Percentiles rank a stretch among this genome's conserved stretches.
phyloP scores from a whole-genome alignment of 2,113 vertebrate genomes.

The Tricholaema leucomelas region DNA sequence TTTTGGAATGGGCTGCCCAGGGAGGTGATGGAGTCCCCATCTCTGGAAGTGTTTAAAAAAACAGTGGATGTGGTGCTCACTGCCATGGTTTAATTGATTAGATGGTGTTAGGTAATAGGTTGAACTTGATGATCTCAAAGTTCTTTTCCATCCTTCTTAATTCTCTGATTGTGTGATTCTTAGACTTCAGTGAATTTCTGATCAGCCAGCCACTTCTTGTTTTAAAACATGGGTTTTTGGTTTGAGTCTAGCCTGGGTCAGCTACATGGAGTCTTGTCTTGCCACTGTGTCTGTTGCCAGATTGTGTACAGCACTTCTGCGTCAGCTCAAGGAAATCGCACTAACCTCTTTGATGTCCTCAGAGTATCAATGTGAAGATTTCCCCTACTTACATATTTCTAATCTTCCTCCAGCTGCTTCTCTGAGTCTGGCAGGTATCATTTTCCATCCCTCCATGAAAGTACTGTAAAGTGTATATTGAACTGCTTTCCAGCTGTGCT shows the following conservation, averaged over 20 bases:
- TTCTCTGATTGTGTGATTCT: no score
- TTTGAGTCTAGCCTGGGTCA: background rate
- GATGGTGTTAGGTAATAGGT: no score
- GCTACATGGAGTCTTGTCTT: background rate
- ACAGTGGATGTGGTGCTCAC: no score
- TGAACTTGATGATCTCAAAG: no score
- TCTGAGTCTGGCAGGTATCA: slow-evolving; percentile 11
- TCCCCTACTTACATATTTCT: background rate
- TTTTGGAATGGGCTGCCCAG: no score
- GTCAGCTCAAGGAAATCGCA: background rate
- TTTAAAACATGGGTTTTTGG: background rate
- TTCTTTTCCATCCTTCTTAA: no score
- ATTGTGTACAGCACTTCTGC: background rate
- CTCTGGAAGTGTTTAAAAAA: no score
- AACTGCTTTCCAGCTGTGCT: slow-evolving; percentile 40
- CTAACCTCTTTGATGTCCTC: background rate
- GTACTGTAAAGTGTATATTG: background rate
- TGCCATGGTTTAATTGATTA: no score
- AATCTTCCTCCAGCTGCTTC: background rate
- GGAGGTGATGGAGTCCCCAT: no score
- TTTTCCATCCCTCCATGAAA: slow-evolving; percentile 23
- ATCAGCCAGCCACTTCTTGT: background rate
- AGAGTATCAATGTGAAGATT: background rate
- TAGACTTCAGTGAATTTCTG: background rate
- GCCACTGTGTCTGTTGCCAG: background rate